Evolutionary conservation across 2,797 vertebrate species (phyloP), one percentile per base, ranked within the genome.

Genomic region (Lagocephalus sceleratus): DNA sequence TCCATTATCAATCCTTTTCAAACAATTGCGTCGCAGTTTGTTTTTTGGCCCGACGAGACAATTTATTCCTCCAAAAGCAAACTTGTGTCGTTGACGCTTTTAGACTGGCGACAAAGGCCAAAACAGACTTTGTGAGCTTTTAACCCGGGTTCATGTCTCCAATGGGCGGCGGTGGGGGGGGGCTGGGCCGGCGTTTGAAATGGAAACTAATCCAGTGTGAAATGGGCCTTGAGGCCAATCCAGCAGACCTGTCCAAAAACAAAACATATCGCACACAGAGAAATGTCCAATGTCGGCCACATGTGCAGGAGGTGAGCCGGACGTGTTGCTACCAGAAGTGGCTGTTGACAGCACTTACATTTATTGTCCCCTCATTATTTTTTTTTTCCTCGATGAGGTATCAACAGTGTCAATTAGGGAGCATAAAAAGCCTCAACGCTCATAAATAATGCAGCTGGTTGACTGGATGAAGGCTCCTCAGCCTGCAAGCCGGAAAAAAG

Each of bases 391-490:
- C 70, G 79, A 89, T 84, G 81, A 85, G 81, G 84, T 86, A 82
- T 85, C 77, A 85, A 84, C 85, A 83, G 76, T 81, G 71, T 80
- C 79, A 75, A 84, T 66, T 73, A 78, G 53, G 60, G 66, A 83
- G 73, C 75, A 68, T 56, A 73, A 76, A 78, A 69, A 83, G 81
- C 54, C 74, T 19, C 54, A 54, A 25, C 53, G 50, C 74, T 90
- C 88, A 90, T 91, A 88, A 90, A 91, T 92, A 89, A 91, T 91
- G 89, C 87, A 91, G 64, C 65, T 78, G 73, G 79, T 87, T 79
- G 81, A 81, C 78, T 82, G 73, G 78, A 83, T 79, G 60, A 59
- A 63, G 74, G 62, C 78, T 87, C 85, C 84, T 81, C 59, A 79
- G 50, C 69, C 78, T 82, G 76, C 63, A 84, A 80, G 82, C 77